Evolutionary conservation across 2,113 vertebrate species (phyloP), one percentile per base, ranked within the genome.

Genomic region (Brachyhypopomus gauderio): DNA sequence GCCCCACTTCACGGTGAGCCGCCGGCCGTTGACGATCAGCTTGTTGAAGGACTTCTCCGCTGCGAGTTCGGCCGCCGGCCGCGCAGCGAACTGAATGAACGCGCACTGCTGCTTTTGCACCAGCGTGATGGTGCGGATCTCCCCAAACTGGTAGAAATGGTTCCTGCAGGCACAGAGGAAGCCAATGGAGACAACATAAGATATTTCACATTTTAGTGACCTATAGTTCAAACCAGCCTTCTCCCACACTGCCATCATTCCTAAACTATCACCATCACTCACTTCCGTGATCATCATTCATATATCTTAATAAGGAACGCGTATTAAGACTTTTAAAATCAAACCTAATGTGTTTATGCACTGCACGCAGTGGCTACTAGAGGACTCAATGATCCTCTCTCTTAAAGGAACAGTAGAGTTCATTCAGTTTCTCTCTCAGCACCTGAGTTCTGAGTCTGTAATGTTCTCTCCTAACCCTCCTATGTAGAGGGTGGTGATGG

Each of bases 21-120:
- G 92, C 25, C 96, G 95, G 5, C 97, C 97, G 0, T 98, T 98
- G 82, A 99, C 95, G 59, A 99, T 98, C 72, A 99, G 93, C 75
- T 99, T 99, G 88, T 99, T 99, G 89, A 99, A 99, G 66, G 97
- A 98, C 85, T 99, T 99, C 91, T 98, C 97, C 0, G 97, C 97
- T 14, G 97, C 97, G 62, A 93, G 94, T 80, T 99, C 97, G 0
- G 97, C 96, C 3, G 97, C 90, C 70, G 96, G 95, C 1, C 97
- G 89, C 0, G 96, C 97, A 72, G 97, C 96, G 75, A 98, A 99
- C 92, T 99, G 97, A 88, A 99, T 96, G 85, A 99, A 99, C 7
- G 97, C 96, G 70, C 97, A 99, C 34, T 99, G 97, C 75, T 99
- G 97, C 82, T 96, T 93, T 87, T 97, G 97, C 8, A 99, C 97